Evolutionary conservation across 1,140 invertebrate genomes (phyloP), one percentile per base, ranked within the genome.

Genomic region (Pseudomyrmex sp.): DNA sequence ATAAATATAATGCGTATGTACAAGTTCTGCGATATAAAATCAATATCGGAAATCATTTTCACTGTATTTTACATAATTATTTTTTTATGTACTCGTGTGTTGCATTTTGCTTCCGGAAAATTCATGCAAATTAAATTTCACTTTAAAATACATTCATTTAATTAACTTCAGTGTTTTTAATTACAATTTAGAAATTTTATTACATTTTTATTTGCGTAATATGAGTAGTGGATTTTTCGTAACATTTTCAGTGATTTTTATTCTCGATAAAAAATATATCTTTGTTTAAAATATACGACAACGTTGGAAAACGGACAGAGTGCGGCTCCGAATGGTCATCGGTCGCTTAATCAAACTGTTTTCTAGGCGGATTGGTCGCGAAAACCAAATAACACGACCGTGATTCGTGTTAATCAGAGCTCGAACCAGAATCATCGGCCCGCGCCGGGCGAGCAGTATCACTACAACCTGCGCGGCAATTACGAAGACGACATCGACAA

Each of bases 371-470:
- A 94, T 72, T 94, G 94, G 94, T 93, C 91, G 58, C 91, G 93
- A 73, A 94, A 93, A 74, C 73, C 92, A 10, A 94, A 94, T 80
- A 94, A 94, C 69, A 94, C 93, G 5, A 94, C 94, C 5, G 92
- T 94, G 35, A 94, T 94, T 69, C 91, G 92, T 84, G 93, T 94
- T 70, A 94, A 93, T 89, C 93, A 93, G 82, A 88, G 74, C 58
- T 84, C 84, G 52, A 90, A 90, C 75, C 85, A 88, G 46, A 88
- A 83, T 56, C 79, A 87, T 26, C 85, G 69, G 83, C 86, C 73
- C 48, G 35, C 82, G 9, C 65, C 59, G 18, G 66, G 82, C 8
- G 83, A 82, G 1, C 83, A 73, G 7, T 83, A 82, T 63, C 88
- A 75, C 9, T 72, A 85, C 72, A 88, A 83, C 13, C 88, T 83